Base-by-base conservation (phyloP, 2,888 invertebrate species). In the Stenotaenia linearis region DNA sequence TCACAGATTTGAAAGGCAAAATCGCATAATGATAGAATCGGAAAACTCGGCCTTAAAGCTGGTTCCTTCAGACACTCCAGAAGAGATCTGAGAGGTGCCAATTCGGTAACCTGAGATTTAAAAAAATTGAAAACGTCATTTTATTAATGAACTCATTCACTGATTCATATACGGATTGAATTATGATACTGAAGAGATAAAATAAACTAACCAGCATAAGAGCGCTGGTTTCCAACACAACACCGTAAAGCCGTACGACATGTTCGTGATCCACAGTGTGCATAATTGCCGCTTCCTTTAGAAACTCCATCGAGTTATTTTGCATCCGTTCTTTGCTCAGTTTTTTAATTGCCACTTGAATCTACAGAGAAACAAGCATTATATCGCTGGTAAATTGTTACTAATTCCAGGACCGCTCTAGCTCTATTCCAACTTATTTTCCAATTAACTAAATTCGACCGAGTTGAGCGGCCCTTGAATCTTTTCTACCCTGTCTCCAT, bases 271-370 rank as follows among this genome's bases (percentile, higher is more conserved):
- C 96, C 84, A 98, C 96, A 82, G 94, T 92, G 86, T 98, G 97
- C 98, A 99, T 98, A 82, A 98, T 96, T 12, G 96, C 96, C 0
- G 98, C 98, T 87, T 99, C 98, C 87, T 98, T 98, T 77, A 98
- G 89, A 88, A 98, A 98, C 87, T 98, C 97, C 82, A 96, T 93
- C 0, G 97, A 96, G 86, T 97, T 97, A 83, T 95, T 95, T 84
- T 97, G 95, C 93, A 99, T 94, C 80, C 96, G 90, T 85, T 98
- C 97, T 82, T 96, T 91, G 69, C 95, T 95, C 79, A 99, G 88
- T 86, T 97, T 97, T 89, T 99, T 99, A 83, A 99, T 95, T 18
- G 98, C 98, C 80, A 98, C 98, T 90, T 95, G 94, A 83, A 95
- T 91, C 93, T 95, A 28, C 87, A 85, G 82, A 77, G 79, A 80